Base-by-base conservation (phyloP, 2,888 invertebrate genomes). In the Torymus texanus region DNA sequence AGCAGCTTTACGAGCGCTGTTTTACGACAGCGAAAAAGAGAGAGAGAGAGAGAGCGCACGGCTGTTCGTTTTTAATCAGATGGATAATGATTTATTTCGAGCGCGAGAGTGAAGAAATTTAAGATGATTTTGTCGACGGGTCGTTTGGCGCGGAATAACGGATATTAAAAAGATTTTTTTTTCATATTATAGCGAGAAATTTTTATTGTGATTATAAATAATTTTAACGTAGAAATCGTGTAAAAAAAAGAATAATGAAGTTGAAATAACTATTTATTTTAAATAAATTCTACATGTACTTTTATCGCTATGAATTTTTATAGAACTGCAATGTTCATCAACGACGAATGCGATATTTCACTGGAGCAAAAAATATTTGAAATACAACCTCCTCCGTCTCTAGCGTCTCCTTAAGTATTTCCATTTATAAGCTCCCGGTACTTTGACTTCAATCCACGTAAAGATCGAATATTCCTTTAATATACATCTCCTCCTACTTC, bases 401-500 rank as follows among this genome's bases (percentile, higher is more conserved):
- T 67, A 41, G 58, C 16, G 24, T 67, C 29, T 12, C 2, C 29
- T 41, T 67, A 78, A 66, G 55, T 56, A 78, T 67, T 59, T 63
- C 29, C 18, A 58, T 41, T 70, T 29, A 53, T 21, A 58, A 59
- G 74, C 73, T 50, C 41, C 51, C 21, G 18, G 58, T 41, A 79
- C 70, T 75, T 75, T 58, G 59, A 76, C 29, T 76, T 61, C 56
- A 72, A 66, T 72, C 29, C 72, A 67, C 66, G 73, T 29, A 67
- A 73, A 73, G 67, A 71, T 75, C 58, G 58, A 76, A 76, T 80
- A 73, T 65, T 76, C 80, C 41, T 80, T 80, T 70, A 76, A 75
- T 80, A 80, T 41, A 41, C 41, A 41, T 73, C 50, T 51, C 29
- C 29, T 29, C 12, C 50, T 21, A 21, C 21, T 66, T 50, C 61